Percentiles rank a stretch among this genome's conserved stretches.
phyloP scores from a whole-genome alignment of 2,797 vertebrate species.

The Paramormyrops hopkinsi region DNA sequence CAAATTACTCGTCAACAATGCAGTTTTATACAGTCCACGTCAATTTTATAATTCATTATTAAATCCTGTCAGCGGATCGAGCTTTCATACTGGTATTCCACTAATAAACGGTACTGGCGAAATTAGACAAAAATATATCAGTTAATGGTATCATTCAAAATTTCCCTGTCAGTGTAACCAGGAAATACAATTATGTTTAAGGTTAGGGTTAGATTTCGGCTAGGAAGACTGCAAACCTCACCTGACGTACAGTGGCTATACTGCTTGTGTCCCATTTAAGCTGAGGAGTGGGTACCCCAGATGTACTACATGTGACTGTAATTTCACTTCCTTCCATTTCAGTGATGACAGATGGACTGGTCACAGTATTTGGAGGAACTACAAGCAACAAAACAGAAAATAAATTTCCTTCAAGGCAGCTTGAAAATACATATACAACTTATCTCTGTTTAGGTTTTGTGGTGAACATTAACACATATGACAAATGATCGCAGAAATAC shows the following conservation, averaged over 20 bases:
- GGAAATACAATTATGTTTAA: not conserved
- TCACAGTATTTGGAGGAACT: conserved; percentile 79
- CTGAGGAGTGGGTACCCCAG: conserved; percentile 73
- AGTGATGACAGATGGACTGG: conserved; percentile 69
- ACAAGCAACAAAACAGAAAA: not conserved
- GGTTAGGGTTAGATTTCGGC: not conserved
- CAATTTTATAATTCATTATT: not conserved
- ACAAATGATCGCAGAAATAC: not conserved
- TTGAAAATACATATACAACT: not conserved
- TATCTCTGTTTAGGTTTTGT: not conserved
- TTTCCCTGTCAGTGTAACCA: not conserved
- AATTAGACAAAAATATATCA: not conserved
- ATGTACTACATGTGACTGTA: conserved; percentile 70
- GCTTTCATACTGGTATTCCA: not conserved
- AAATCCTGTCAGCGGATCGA: not conserved
- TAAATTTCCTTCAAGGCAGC: not conserved
- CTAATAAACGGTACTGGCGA: not conserved
- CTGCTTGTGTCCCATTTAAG: conserved; percentile 79
- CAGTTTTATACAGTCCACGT: not conserved
- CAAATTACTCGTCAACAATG: not conserved
- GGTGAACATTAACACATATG: not conserved
- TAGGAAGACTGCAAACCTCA: conserved; percentile 49
- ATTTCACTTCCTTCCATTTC: conserved; percentile 76
- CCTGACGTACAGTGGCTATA: conserved; percentile 74
- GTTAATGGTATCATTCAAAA: not conserved